A percentile compares a stretch with the other conserved stretches of the same genome.
phyloP scores from a whole-genome alignment of 1,140 invertebrate species.

The Varroa destructor region DNA sequence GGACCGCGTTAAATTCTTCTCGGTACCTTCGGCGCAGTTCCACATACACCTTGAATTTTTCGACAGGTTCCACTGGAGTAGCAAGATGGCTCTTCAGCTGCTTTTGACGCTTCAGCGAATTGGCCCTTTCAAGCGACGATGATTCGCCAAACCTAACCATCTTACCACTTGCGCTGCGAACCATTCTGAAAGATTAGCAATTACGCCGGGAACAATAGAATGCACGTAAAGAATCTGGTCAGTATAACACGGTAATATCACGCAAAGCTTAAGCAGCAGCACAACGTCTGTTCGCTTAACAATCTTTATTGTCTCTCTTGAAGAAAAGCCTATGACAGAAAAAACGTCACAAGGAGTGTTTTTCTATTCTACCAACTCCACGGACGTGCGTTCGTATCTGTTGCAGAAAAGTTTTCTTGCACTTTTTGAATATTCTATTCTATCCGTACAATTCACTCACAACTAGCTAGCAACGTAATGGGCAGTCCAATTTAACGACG shows the following conservation, averaged over 20 bases:
- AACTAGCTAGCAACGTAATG: no score
- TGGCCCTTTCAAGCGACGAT: neutral
- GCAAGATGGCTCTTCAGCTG: constrained; percentile 18
- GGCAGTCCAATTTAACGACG: no score
- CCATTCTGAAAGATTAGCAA: constrained; percentile 1
- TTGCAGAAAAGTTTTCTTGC: no score
- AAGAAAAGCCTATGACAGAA: neutral
- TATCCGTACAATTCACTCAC: no score
- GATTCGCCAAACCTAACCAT: constrained; percentile 15
- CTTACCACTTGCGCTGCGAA: constrained; percentile 12
- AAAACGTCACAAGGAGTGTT: no score
- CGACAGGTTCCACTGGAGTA: constrained; percentile 9
- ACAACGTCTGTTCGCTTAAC: neutral
- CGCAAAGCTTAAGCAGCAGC: no score
- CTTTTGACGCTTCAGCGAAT: constrained; percentile 23
- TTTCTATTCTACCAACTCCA: no score
- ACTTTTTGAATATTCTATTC: no score
- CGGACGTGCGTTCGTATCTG: no score
- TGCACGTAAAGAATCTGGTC: no score
- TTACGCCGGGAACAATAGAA: no score
- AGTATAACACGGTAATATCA: no score
- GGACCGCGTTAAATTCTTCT: constrained; percentile 25
- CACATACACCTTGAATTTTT: constrained; percentile 26
- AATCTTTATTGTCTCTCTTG: neutral
- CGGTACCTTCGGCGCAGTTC: constrained; percentile 27